Percentiles rank a stretch among this genome's conserved stretches.
phyloP scores from a whole-genome alignment of 2,888 invertebrate genomes.

The Cephus spinipes region DNA sequence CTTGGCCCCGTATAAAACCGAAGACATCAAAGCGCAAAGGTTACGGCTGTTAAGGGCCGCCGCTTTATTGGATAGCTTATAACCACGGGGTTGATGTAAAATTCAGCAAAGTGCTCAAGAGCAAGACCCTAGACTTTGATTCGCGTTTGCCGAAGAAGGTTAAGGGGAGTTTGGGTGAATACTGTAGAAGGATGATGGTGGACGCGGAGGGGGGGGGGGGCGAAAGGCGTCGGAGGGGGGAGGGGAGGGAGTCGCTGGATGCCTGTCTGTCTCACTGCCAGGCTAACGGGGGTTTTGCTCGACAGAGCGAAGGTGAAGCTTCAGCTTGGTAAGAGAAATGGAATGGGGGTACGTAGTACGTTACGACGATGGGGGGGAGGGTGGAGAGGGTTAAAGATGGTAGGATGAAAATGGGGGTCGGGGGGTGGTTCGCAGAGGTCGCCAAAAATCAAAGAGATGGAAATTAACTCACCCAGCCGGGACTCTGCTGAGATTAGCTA shows the following conservation, averaged over 20 bases:
- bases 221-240: not conserved
- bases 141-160: constrained; percentile 29
- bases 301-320: not conserved
- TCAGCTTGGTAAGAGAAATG: not conserved
- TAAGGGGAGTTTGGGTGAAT: not conserved
- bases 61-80: constrained; percentile 60
- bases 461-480: constrained; percentile 51
- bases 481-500: constrained; percentile 40
- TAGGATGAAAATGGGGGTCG: constrained; percentile 13
- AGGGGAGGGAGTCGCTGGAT: not conserved
- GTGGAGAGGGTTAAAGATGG: constrained; percentile 16
- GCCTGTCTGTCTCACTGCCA: not conserved
- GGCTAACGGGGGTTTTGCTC: not conserved
- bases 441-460: constrained; percentile 64
- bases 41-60: constrained; percentile 39
- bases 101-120: constrained; percentile 51
- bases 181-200: not conserved
- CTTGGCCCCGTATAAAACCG: constrained; percentile 27
- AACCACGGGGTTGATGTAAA: constrained; percentile 51
- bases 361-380: not conserved
- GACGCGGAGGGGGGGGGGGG: no score
- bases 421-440: constrained; percentile 29
- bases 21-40: constrained; percentile 59
- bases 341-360: not conserved
- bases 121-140: constrained; percentile 32